phyloP scores from a whole-genome alignment of 2,797 vertebrate genomes.

The Rhyacichthys aspro region DNA sequence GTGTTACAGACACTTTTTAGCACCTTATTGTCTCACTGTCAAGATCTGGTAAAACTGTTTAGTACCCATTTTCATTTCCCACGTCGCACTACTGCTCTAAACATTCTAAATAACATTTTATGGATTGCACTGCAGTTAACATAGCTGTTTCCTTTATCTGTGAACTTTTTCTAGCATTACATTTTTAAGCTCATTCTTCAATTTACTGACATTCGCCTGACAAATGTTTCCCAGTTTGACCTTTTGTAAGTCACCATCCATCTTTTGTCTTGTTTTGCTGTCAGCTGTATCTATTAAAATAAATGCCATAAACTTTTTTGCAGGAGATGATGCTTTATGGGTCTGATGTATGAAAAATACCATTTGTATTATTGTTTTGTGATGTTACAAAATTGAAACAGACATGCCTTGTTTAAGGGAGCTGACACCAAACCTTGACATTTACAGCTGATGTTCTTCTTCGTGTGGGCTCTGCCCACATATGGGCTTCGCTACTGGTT shows the following conservation, averaged over 20 bases:
- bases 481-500: too few relatives aligned
- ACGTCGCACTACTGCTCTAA: too few relatives aligned
- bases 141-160: not conserved
- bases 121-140: too few relatives aligned
- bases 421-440: constrained; percentile 19
- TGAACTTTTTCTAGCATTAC: too few relatives aligned
- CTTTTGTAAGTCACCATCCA: not conserved
- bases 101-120: too few relatives aligned
- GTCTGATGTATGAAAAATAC: not conserved
- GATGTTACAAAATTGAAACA: constrained; percentile 4
- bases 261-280: not conserved
- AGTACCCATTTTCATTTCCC: too few relatives aligned
- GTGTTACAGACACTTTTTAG: too few relatives aligned
- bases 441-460: constrained; percentile 36
- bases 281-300: not conserved
- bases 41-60: too few relatives aligned
- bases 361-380: not conserved
- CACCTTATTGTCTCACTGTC: too few relatives aligned
- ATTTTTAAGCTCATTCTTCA: not conserved
- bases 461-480: too few relatives aligned
- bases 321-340: not conserved
- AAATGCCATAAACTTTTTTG: constrained; percentile 4
- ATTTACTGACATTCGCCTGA: not conserved
- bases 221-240: constrained; percentile 2
- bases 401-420: constrained; percentile 7